phyloP scores from a whole-genome alignment of 2,113 vertebrate species.

The Redunca redunca region DNA sequence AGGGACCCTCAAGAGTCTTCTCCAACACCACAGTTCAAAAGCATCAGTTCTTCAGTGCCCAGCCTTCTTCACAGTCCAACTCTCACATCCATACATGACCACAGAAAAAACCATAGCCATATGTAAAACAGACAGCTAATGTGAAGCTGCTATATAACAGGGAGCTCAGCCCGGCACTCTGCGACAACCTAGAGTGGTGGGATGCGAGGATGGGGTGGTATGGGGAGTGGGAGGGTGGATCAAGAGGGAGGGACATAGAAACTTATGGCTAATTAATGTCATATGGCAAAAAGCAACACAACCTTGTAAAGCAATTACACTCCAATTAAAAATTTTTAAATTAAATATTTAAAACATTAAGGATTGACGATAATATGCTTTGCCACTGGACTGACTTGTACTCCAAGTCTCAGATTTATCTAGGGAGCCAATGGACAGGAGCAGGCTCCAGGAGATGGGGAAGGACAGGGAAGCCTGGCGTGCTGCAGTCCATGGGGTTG shows the following conservation, averaged over 20 bases:
- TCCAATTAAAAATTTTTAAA: not conserved
- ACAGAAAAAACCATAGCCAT: not conserved
- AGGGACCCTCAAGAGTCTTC: too few relatives aligned
- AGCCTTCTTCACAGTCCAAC: too few relatives aligned
- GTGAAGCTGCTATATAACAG: not conserved
- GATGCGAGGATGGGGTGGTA: not conserved
- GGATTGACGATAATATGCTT: not conserved
- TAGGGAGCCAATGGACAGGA: not conserved
- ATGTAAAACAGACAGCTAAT: not conserved
- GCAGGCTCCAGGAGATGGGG: not conserved
- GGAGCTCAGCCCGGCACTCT: not conserved
- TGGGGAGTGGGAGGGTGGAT: not conserved
- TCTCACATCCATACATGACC: too few relatives aligned
- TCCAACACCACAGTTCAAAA: too few relatives aligned
- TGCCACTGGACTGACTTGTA: not conserved
- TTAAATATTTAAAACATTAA: not conserved
- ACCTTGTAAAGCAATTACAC: not conserved
- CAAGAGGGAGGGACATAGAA: not conserved
- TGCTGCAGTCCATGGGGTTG: not conserved
- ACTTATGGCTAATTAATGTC: not conserved
- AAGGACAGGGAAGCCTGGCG: not conserved
- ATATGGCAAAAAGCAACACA: not conserved
- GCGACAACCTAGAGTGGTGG: not conserved
- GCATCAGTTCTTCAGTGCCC: too few relatives aligned
- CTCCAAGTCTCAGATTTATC: not conserved